Evolutionary conservation across 2,797 vertebrate genomes (phyloP).

Genomic region (Alfaro cultratus): DNA sequence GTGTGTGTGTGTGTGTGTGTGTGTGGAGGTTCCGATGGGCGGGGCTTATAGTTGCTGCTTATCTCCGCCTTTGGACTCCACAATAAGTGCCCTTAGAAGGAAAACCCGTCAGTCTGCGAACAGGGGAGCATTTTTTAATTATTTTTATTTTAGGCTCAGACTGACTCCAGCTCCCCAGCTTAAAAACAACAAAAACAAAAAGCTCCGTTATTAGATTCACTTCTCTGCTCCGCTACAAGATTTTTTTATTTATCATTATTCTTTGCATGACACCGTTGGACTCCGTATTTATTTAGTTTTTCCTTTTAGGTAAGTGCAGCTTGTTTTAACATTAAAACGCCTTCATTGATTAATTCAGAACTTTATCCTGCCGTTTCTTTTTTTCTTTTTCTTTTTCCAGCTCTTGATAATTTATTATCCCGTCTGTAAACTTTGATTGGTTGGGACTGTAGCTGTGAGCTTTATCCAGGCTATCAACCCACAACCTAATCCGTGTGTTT

Average conservation of each 20-base stretch:
- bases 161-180: constrained; percentile 12
- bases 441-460: not conserved
- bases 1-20: rapidly evolving
- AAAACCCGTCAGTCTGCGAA: constrained; percentile 45
- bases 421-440: not conserved
- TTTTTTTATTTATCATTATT: too few species aligned
- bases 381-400: not conserved
- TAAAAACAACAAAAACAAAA: not conserved
- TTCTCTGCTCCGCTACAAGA: not conserved
- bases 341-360: not conserved
- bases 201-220: constrained; percentile 1
- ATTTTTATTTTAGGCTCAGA: not conserved
- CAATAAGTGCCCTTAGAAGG: constrained; percentile 78
- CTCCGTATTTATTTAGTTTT: not conserved
- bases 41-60: constrained; percentile 38
- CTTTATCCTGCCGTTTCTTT: not conserved
- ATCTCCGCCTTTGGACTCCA: constrained; percentile 68
- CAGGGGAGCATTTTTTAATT: constrained; percentile 6
- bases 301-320: constrained; percentile 31
- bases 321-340: not conserved
- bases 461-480: constrained; percentile 18
- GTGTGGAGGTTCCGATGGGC: constrained; percentile 33
- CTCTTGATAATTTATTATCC: not conserved
- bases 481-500: constrained; percentile 41
- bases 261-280: not conserved